phyloP scores from a whole-genome alignment of 2,113 vertebrate genomes.

The Platichthys flesus region DNA sequence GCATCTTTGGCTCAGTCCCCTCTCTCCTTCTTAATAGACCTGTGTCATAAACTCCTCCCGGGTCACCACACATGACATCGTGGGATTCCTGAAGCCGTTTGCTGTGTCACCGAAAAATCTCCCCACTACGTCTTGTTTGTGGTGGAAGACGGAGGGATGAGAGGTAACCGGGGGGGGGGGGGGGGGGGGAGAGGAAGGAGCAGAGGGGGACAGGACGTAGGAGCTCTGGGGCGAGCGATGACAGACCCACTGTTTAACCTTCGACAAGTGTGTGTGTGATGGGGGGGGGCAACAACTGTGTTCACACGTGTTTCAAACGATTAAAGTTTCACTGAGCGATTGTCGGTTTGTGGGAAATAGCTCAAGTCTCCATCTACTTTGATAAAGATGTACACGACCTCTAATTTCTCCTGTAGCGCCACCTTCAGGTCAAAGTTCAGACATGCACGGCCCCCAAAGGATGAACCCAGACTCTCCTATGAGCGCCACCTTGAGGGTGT shows the following conservation, averaged over 20 bases:
- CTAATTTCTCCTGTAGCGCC: too few species aligned
- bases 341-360: too few species aligned
- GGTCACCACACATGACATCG: not conserved
- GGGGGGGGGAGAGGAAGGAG: constrained; percentile 3
- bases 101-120: not conserved
- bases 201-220: constrained; percentile 27
- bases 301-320: constrained; percentile 29
- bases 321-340: too few species aligned
- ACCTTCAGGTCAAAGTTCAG: too few species aligned
- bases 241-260: constrained; percentile 54
- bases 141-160: constrained; percentile 20
- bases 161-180: constrained; percentile 18
- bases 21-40: not conserved
- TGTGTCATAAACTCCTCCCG: not conserved
- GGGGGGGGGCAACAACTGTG: constrained; percentile 28
- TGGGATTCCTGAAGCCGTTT: not conserved
- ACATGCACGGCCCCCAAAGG: too few species aligned
- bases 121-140: constrained; percentile 7
- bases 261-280: constrained; percentile 15
- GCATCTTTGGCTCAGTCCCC: too few species aligned
- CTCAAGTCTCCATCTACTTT: not conserved
- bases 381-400: not conserved
- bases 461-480: too few species aligned
- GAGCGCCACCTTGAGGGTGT: too few species aligned
- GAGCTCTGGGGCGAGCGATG: constrained; percentile 40